Conservation (phyloP, 2,797 vertebrate genomes). For the Gymnothorax javanicus region DNA sequence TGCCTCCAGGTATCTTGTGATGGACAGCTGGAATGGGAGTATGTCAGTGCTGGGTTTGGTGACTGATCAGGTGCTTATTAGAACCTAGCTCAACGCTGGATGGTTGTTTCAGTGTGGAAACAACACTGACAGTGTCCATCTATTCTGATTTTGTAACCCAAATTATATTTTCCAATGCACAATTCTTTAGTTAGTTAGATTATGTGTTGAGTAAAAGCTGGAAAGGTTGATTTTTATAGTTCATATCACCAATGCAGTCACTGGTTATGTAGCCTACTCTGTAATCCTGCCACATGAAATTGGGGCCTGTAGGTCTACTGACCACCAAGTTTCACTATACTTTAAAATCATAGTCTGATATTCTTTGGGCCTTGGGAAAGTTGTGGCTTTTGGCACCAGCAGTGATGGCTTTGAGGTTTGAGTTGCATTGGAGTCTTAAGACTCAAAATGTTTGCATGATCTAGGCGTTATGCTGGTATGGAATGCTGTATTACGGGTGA, state of each 20-base stretch:
- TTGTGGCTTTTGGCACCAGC: background rate
- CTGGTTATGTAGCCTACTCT: too few species aligned
- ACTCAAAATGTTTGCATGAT: background rate
- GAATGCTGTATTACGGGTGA: background rate
- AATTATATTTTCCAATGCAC: too few species aligned
- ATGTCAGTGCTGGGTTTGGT: background rate
- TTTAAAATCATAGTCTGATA: background rate
- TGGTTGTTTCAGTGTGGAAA: slow-evolving; percentile 35
- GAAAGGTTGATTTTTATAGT: too few species aligned
- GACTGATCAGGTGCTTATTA: slow-evolving; percentile 19
- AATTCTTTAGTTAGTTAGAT: too few species aligned
- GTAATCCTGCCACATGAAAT: too few species aligned
- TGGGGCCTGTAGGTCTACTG: background rate
- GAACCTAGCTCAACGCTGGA: slow-evolving; percentile 19
- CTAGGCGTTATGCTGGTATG: background rate
- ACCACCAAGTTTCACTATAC: background rate
- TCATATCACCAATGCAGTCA: too few species aligned
- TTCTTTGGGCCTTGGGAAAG: background rate
- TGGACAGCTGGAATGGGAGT: slow-evolving; percentile 41
- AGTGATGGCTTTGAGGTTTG: background rate
- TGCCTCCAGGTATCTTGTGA: slow-evolving; percentile 44
- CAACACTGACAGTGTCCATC: too few species aligned
- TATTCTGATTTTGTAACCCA: too few species aligned
- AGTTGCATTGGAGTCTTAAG: background rate
- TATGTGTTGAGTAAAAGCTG: too few species aligned